Evolutionary conservation across 2,797 vertebrate genomes (phyloP).

Genomic region (Melanotaenia boesemani): DNA sequence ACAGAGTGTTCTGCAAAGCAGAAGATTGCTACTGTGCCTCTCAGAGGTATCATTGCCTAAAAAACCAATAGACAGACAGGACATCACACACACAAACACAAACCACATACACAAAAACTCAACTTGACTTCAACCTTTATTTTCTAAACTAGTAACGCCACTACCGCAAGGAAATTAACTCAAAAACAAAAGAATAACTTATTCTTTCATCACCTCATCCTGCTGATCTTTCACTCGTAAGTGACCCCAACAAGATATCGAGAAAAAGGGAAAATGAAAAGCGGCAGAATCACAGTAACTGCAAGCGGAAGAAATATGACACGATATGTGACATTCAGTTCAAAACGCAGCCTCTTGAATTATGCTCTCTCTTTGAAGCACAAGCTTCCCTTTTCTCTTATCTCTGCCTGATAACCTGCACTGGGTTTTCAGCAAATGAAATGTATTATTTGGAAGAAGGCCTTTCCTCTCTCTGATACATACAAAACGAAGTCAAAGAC

Average conservation of each 20-base stretch:
- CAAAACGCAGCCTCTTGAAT: slow-evolving; percentile 64
- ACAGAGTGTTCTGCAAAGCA: slow-evolving; percentile 51
- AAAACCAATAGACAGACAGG: slow-evolving; percentile 47
- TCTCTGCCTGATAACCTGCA: slow-evolving; percentile 65
- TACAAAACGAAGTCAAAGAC: slow-evolving; percentile 27
- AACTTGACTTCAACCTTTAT: slow-evolving; percentile 27
- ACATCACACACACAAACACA: slow-evolving; percentile 14
- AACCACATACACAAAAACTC: slow-evolving; percentile 18
- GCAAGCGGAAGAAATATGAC: slow-evolving; percentile 38
- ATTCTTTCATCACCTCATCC: slow-evolving; percentile 46
- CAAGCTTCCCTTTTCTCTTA: slow-evolving; percentile 54
- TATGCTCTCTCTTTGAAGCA: slow-evolving; percentile 39
- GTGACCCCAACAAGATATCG: slow-evolving; percentile 53
- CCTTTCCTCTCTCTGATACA: slow-evolving; percentile 31
- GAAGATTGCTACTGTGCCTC: slow-evolving; percentile 44
- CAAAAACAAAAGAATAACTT: slow-evolving; percentile 29
- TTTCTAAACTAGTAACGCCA: slow-evolving; percentile 34
- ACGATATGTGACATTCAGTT: slow-evolving; percentile 61
- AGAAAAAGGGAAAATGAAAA: slow-evolving; percentile 50
- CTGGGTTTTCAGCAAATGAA: slow-evolving; percentile 42
- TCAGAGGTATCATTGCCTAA: slow-evolving; percentile 57
- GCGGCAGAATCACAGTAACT: slow-evolving; percentile 45
- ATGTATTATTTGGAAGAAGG: slow-evolving; percentile 44
- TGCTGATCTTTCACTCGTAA: slow-evolving; percentile 37
- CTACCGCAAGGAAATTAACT: slow-evolving; percentile 25